Evolutionary conservation across 2,888 invertebrate genomes (phyloP).

Genomic region (Fragum whitleyi): DNA sequence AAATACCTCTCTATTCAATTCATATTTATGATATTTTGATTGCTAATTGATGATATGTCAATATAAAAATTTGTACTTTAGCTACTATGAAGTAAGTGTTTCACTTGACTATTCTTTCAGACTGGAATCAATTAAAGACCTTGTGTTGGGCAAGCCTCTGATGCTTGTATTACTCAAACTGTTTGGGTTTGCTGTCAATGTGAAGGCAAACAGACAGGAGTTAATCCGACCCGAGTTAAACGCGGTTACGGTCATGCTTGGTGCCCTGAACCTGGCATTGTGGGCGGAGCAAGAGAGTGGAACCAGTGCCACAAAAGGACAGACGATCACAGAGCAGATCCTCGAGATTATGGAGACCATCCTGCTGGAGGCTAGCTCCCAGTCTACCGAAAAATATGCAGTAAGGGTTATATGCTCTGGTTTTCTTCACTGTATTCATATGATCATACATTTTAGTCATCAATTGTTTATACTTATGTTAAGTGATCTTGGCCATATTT

Average conservation of each 20-base stretch:
- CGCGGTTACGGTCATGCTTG: constrained; percentile 86
- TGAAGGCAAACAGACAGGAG: constrained; percentile 93
- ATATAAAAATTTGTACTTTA: no score
- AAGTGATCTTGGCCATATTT: no score
- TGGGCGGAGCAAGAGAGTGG: constrained; percentile 83
- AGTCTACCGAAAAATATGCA: constrained; percentile 91
- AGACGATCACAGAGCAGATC: constrained; percentile 93
- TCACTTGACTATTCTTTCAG: no score
- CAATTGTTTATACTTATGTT: no score
- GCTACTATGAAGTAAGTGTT: no score
- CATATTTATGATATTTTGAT: no score
- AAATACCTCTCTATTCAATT: no score
- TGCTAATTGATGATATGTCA: no score
- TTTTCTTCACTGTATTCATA: constrained; percentile 69
- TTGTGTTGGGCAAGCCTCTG: constrained; percentile 94
- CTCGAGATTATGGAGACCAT: constrained; percentile 98
- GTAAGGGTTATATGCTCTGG: no score
- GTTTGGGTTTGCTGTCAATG: constrained; percentile 94
- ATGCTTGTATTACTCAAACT: constrained; percentile 95
- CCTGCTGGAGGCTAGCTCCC: constrained; percentile 95
- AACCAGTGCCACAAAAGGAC: constrained; percentile 84
- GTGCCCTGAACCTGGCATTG: constrained; percentile 90
- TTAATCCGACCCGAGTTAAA: constrained; percentile 93
- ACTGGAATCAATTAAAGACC: constrained; percentile 93
- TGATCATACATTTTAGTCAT: no score